A percentile compares a stretch with the other conserved stretches of the same genome.
phyloP scores from a whole-genome alignment of 2,888 invertebrate genomes.

The Idaea aversata region DNA sequence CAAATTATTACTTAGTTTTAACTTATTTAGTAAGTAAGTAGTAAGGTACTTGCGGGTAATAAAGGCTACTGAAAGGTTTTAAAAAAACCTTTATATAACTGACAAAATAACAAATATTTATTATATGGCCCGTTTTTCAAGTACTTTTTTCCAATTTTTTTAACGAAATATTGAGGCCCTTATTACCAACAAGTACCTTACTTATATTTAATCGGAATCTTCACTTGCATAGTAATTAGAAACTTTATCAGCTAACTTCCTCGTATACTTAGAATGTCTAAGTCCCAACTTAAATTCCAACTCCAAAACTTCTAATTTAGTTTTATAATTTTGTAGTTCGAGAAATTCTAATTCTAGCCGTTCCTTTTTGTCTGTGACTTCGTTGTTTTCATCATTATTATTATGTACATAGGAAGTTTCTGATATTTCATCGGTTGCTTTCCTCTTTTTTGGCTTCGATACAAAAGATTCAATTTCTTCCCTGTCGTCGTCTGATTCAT shows the following conservation, averaged over 20 bases:
- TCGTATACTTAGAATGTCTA: conserved; percentile 19
- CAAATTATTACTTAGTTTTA: no score
- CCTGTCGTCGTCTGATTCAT: no score
- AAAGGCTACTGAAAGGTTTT: no score
- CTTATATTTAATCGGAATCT: not conserved
- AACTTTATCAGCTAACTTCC: conserved; percentile 7
- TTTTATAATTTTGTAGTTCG: conserved; percentile 26
- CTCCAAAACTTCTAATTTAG: conserved; percentile 19
- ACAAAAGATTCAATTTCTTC: not conserved
- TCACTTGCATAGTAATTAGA: not conserved
- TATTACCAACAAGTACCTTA: not conserved
- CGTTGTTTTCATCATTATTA: not conserved
- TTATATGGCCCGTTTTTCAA: no score
- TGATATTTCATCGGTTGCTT: not conserved
- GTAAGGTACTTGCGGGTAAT: no score
- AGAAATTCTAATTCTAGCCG: conserved; percentile 19
- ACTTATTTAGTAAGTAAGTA: no score
- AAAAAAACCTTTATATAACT: no score
- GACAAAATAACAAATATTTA: no score
- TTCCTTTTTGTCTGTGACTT: conserved; percentile 10
- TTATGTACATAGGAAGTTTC: not conserved
- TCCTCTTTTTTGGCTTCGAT: not conserved
- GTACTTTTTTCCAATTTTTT: no score
- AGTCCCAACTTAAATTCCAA: conserved; percentile 23
- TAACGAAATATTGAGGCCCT: no score